A percentile compares a stretch with the other conserved stretches of the same genome.
Evolutionary conservation across 2,888 invertebrate species (phyloP).

Genomic region (Latrodectus elegans): DNA sequence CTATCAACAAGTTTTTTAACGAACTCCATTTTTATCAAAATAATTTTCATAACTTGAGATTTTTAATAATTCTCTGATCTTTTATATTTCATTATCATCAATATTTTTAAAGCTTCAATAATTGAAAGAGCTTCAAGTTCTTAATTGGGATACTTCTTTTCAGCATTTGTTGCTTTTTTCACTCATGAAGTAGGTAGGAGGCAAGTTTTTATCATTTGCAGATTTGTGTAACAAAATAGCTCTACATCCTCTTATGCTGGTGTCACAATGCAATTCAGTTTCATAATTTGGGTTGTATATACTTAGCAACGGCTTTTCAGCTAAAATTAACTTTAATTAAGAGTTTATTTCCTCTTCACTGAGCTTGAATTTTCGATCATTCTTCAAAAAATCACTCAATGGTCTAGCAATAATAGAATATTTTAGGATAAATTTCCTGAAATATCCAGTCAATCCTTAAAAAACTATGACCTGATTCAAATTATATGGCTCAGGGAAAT

Average conservation of each 20-base stretch:
- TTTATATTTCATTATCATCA: not conserved
- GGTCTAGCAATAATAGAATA: constrained; percentile 32
- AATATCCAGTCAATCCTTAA: constrained; percentile 12
- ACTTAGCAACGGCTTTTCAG: not conserved
- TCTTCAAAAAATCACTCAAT: constrained; percentile 25
- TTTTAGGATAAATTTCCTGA: constrained; percentile 33
- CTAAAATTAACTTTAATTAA: constrained; percentile 12
- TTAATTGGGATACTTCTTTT: constrained; percentile 18
- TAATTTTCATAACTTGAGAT: no score
- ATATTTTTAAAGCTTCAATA: constrained; percentile 1
- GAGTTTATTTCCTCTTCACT: not conserved
- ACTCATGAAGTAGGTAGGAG: constrained; percentile 5
- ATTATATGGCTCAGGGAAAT: not conserved
- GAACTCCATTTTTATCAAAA: no score
- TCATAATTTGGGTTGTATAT: constrained; percentile 18
- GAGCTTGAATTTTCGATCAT: constrained; percentile 20
- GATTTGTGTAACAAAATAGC: constrained; percentile 7
- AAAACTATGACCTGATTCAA: constrained; percentile 21
- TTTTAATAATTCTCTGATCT: no score
- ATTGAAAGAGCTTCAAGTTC: constrained; percentile 17
- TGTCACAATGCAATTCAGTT: constrained; percentile 26
- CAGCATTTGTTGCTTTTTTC: constrained; percentile 3
- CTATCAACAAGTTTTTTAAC: no score
- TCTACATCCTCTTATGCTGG: constrained; percentile 11
- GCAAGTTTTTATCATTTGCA: not conserved